These are phyloP conservation scores for Drosophila virilis DNA, from an alignment of 1,140 invertebrate species.

Conservation along the genomic window DNA sequence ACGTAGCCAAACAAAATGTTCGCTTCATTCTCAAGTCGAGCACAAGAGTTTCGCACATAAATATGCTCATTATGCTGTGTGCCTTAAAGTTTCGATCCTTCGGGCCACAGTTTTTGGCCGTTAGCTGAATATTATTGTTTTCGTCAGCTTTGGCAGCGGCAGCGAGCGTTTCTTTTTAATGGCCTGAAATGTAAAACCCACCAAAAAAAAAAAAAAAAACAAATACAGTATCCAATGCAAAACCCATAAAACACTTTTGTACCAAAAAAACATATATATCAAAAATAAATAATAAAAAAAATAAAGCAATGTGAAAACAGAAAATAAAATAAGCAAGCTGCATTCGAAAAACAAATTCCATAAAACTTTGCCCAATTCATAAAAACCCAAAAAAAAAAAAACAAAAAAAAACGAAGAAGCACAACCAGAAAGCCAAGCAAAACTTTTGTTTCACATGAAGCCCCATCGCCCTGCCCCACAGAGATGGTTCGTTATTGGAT, in stretches of 20 bases:
- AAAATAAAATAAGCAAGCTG: constrained; percentile 17
- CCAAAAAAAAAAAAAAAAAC: background rate
- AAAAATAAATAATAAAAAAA: background rate
- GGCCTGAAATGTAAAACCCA: constrained; percentile 4
- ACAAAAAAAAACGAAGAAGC: constrained; percentile 6
- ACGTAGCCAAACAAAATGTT: background rate
- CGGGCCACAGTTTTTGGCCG: background rate
- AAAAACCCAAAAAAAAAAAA: constrained; percentile 14
- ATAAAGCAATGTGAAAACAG: constrained; percentile 2
- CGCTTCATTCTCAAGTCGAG: background rate
- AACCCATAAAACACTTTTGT: constrained; percentile 40
- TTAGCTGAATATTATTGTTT: constrained; percentile 8
- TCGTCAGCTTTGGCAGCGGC: no score
- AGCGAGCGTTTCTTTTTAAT: constrained; percentile 17
- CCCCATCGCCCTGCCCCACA: background rate
- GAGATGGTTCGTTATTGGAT: no score
- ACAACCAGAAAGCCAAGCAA: constrained; percentile 11
- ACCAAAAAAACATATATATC: background rate
- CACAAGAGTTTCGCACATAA: background rate
- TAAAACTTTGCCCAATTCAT: constrained; percentile 58
- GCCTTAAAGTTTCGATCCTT: background rate
- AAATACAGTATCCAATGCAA: constrained; percentile 8
- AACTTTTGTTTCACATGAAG: constrained; percentile 53
- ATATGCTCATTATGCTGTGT: background rate
- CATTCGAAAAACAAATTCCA: constrained; percentile 46